Conservation (phyloP, 2,888 invertebrate genomes). For the Anthrax anthrax region DNA sequence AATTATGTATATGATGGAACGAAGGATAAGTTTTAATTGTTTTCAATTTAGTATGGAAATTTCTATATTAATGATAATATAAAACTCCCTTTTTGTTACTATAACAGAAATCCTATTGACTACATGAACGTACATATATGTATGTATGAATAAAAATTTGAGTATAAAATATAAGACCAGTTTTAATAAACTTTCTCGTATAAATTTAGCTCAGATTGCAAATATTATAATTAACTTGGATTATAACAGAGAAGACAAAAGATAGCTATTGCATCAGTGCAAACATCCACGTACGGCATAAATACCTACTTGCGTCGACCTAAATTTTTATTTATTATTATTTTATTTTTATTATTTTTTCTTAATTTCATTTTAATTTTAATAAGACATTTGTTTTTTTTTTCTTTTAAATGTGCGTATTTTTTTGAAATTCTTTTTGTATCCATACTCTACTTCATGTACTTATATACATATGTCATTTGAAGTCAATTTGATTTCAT, state of each 20-base stretch:
- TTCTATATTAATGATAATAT: no score
- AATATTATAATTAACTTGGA: no score
- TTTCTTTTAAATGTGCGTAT: not conserved
- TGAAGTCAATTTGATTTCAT: not conserved
- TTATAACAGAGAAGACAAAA: not conserved
- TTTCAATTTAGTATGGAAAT: no score
- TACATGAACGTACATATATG: no score
- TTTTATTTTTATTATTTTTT: not conserved
- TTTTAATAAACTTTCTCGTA: not conserved
- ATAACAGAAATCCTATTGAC: no score
- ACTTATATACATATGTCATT: not conserved
- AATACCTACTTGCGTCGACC: not conserved
- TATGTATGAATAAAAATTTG: no score
- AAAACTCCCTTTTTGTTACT: no score
- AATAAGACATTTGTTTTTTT: not conserved
- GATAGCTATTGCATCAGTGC: not conserved
- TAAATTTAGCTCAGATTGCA: not conserved
- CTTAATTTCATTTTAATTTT: not conserved
- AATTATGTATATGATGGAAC: no score
- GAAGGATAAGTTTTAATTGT: no score
- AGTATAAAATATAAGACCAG: no score
- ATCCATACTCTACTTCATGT: no score
- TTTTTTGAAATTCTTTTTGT: no score
- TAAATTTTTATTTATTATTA: not conserved
- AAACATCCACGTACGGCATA: not conserved